Evolutionary conservation across 2,797 vertebrate species (phyloP).

Genomic region (Melanotaenia pygmaea): DNA sequence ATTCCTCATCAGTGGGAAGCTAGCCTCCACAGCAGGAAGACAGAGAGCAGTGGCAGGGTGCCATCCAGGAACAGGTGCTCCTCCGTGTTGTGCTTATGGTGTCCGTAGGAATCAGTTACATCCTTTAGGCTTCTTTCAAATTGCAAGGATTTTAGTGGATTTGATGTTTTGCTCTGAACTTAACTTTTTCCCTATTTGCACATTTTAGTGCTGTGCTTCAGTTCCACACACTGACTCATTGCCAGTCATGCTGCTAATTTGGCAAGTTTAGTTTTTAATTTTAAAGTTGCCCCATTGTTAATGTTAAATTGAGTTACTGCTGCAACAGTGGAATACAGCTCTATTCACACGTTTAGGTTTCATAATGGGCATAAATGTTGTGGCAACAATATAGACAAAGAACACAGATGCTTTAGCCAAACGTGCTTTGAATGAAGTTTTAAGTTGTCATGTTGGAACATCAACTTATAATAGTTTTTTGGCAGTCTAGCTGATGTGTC

Average conservation of each 20-base stretch:
- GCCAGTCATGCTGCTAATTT: conserved; percentile 18
- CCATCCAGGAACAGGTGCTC: conserved; percentile 81
- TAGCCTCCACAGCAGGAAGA: conserved; percentile 86
- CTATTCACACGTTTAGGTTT: neutral
- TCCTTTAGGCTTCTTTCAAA: conserved; percentile 66
- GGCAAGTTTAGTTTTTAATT: conserved; percentile 4
- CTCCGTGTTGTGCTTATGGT: conserved; percentile 73
- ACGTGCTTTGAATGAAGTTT: neutral
- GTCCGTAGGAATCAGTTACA: conserved; percentile 77
- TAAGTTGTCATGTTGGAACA: neutral
- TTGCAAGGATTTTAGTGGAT: conserved; percentile 44
- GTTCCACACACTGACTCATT: conserved; percentile 11
- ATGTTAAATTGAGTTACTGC: neutral
- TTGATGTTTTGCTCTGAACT: conserved; percentile 27
- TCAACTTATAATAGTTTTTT: neutral
- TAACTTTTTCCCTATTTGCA: conserved; percentile 35
- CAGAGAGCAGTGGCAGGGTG: conserved; percentile 78
- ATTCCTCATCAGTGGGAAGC: conserved; percentile 87
- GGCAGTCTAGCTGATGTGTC: no score
- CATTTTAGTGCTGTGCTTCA: conserved; percentile 3
- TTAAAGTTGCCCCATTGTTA: neutral
- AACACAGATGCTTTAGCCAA: neutral
- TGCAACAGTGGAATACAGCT: neutral
- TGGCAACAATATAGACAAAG: no score
- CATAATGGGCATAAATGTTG: no score